Evolutionary conservation across 2,113 vertebrate species (phyloP).

Genomic region (Dissostichus mawsoni): DNA sequence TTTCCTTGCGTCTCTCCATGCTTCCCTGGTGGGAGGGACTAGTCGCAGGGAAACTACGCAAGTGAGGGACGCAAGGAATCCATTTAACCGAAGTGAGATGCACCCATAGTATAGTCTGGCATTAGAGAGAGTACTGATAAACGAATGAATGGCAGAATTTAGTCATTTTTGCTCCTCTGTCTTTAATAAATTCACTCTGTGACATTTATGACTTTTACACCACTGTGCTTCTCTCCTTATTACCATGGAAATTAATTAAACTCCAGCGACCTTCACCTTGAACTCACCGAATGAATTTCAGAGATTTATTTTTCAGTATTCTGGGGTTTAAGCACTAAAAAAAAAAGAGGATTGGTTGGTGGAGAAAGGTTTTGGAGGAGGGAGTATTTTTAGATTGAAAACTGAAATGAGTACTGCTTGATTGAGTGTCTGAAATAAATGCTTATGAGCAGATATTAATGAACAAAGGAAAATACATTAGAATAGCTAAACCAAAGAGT

Average conservation of each 20-base stretch:
- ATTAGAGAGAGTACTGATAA: not conserved
- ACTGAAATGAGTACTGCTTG: slow-evolving; percentile 30
- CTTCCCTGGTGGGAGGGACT: too few relatives aligned
- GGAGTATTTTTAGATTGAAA: slow-evolving; percentile 32
- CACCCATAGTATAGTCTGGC: not conserved
- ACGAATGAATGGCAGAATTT: not conserved
- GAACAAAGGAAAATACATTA: slow-evolving; percentile 23
- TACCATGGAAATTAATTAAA: slow-evolving; percentile 60
- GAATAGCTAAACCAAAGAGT: slow-evolving; percentile 22
- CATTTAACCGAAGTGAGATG: too few relatives aligned
- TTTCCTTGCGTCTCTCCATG: too few relatives aligned
- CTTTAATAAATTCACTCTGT: slow-evolving; percentile 43
- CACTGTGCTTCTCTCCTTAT: slow-evolving; percentile 35
- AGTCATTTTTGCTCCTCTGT: not conserved
- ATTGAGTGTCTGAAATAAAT: slow-evolving; percentile 20
- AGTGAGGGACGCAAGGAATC: too few relatives aligned
- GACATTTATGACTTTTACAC: slow-evolving; percentile 48
- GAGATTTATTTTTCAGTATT: slow-evolving; percentile 27
- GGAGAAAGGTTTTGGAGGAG: slow-evolving; percentile 27
- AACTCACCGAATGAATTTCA: slow-evolving; percentile 35
- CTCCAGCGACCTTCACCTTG: slow-evolving; percentile 30
- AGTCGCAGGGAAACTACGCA: too few relatives aligned
- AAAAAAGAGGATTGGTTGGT: slow-evolving; percentile 22
- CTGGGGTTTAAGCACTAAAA: not conserved
- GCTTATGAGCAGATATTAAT: not conserved